phyloP scores from a whole-genome alignment of 2,113 vertebrate species.

The Sebastes schlegelii region DNA sequence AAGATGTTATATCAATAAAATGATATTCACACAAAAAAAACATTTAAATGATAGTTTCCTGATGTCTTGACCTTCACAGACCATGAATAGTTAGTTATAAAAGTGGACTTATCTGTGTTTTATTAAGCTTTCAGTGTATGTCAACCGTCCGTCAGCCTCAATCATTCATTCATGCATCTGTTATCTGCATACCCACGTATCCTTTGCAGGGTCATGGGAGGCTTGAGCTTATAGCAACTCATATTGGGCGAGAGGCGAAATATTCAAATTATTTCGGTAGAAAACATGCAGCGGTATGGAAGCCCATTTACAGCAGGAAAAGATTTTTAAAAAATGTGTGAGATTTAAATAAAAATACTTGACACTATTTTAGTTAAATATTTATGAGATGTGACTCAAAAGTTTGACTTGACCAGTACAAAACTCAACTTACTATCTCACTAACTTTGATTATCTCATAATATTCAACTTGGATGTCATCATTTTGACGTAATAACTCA shows the following conservation, averaged over 20 bases:
- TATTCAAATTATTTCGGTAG: neutral
- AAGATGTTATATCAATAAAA: constrained; percentile 73
- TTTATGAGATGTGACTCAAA: neutral
- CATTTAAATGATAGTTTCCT: neutral
- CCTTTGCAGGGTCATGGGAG: neutral
- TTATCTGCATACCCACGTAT: neutral
- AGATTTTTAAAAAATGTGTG: neutral
- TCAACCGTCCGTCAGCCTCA: neutral
- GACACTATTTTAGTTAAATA: no score
- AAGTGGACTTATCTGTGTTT: neutral
- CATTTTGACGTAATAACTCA: neutral
- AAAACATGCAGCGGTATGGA: neutral
- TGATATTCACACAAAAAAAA: constrained; percentile 40
- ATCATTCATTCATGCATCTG: neutral
- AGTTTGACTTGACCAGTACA: neutral
- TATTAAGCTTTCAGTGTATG: neutral
- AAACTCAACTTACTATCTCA: neutral
- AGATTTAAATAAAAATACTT: neutral
- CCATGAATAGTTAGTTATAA: neutral
- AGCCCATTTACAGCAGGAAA: neutral
- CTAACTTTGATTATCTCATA: neutral
- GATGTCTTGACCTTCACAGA: neutral
- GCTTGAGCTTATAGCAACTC: neutral
- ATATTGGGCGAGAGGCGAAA: neutral
- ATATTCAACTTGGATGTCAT: neutral